Percentiles rank a stretch among this genome's conserved stretches.
Conservation (phyloP, 2,888 invertebrate species). For the Adelphocoris suturalis region DNA sequence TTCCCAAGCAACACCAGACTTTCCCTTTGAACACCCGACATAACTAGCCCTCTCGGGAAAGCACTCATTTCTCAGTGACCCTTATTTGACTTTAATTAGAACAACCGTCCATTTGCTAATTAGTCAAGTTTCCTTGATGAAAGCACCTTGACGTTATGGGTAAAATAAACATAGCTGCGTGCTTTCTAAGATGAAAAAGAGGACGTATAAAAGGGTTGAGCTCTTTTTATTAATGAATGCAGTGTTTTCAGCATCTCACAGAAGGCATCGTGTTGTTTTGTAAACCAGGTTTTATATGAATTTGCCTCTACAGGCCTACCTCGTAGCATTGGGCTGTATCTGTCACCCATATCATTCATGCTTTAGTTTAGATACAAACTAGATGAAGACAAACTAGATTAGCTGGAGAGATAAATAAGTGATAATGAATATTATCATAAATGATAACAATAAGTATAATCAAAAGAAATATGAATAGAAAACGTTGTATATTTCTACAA, state of each 20-base stretch:
- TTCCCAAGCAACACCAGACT: not conserved
- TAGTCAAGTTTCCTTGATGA: constrained; percentile 14
- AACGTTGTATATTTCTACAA: too few species aligned
- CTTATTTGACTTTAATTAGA: constrained; percentile 5
- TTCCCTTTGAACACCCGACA: not conserved
- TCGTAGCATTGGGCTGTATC: too few species aligned
- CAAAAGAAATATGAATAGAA: too few species aligned
- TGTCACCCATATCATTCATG: too few species aligned
- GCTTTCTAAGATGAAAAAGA: not conserved
- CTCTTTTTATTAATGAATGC: not conserved
- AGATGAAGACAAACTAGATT: too few species aligned
- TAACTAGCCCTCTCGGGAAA: not conserved
- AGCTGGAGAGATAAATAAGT: too few species aligned
- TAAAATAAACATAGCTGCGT: not conserved
- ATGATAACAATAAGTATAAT: too few species aligned
- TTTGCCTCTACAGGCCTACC: too few species aligned
- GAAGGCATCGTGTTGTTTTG: not conserved
- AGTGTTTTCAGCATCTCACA: not conserved
- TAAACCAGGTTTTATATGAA: too few species aligned
- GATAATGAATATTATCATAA: too few species aligned
- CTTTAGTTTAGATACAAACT: too few species aligned
- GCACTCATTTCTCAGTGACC: not conserved
- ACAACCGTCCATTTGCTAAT: constrained; percentile 32
- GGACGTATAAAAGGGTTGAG: not conserved
- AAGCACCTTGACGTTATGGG: not conserved